phyloP scores from a whole-genome alignment of 2,888 invertebrate species.

The Conchocele bisecta region DNA sequence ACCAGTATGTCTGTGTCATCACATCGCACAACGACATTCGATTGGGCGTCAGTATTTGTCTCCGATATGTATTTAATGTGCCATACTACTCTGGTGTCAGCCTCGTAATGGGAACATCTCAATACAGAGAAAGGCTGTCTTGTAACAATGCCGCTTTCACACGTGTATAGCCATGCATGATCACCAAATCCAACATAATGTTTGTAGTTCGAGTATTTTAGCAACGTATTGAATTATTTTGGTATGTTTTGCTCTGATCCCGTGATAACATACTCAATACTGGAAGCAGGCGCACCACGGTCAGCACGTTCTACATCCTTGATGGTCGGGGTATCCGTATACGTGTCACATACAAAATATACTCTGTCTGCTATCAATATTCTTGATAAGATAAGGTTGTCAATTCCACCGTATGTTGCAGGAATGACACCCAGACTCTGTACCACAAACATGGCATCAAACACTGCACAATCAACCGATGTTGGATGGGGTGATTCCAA shows the following conservation, averaged over 20 bases:
- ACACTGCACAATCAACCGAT: constrained; percentile 8
- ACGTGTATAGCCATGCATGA: background rate
- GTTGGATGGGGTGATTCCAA: background rate
- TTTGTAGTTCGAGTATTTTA: too few relatives aligned
- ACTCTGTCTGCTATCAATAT: background rate
- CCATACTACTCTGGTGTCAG: constrained; percentile 21
- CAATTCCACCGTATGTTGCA: constrained; percentile 12
- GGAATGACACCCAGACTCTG: constrained; percentile 1
- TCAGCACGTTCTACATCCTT: constrained; percentile 1
- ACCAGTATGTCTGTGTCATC: background rate
- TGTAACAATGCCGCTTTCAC: background rate
- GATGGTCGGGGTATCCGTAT: constrained; percentile 3
- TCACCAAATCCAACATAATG: constrained; percentile 19
- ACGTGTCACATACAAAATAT: constrained; percentile 11
- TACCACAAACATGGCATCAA: constrained; percentile 29
- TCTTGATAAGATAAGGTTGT: background rate
- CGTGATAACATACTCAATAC: too few relatives aligned
- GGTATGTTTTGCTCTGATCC: constrained; percentile 13
- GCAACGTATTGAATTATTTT: background rate
- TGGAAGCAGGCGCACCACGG: background rate
- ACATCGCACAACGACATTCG: background rate
- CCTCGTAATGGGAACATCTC: constrained; percentile 18
- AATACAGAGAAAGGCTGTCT: background rate
- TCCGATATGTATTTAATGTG: background rate
- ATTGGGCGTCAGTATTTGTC: background rate